Conservation (phyloP, 64 coral and sea anemone genomes). For the Stichodactyla helianthus region DNA sequence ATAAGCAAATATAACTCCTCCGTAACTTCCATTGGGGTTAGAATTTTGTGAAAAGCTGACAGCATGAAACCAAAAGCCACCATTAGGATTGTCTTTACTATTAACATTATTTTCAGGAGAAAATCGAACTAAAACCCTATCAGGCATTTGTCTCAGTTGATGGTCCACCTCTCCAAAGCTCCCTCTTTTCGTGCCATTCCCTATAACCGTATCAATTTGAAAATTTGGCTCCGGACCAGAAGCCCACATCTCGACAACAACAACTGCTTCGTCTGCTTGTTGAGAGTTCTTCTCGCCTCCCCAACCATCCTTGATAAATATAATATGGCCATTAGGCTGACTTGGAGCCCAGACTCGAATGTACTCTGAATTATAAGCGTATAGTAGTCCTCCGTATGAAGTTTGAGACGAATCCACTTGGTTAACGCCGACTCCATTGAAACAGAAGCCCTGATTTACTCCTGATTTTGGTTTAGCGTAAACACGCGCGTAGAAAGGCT, state of each 20-base stretch:
- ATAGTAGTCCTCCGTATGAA: slow-evolving; percentile 77
- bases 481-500: slow-evolving; percentile 93
- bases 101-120: slow-evolving; percentile 46
- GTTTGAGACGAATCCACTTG: slow-evolving; percentile 49
- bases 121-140: slow-evolving; percentile 59
- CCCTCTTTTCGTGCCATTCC: slow-evolving; percentile 32
- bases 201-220: slow-evolving; percentile 61
- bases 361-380: slow-evolving; percentile 74
- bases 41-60: slow-evolving; percentile 80
- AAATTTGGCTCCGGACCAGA: slow-evolving; percentile 61
- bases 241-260: slow-evolving; percentile 81
- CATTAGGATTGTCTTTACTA: slow-evolving; percentile 48
- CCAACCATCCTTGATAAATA: slow-evolving; percentile 89
- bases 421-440: slow-evolving; percentile 76
- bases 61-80: slow-evolving; percentile 83
- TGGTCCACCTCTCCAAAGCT: slow-evolving; percentile 63
- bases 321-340: slow-evolving; percentile 56
- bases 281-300: slow-evolving; percentile 39
- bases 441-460: slow-evolving; percentile 48
- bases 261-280: slow-evolving; percentile 44
- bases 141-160: slow-evolving; percentile 72
- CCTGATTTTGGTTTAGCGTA: slow-evolving; percentile 46
- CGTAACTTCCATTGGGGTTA: slow-evolving; percentile 47
- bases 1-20: slow-evolving; percentile 80
- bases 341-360: slow-evolving; percentile 87